Conservation (phyloP, 2,888 invertebrate genomes). For the Fissipunctia ypsillon region DNA sequence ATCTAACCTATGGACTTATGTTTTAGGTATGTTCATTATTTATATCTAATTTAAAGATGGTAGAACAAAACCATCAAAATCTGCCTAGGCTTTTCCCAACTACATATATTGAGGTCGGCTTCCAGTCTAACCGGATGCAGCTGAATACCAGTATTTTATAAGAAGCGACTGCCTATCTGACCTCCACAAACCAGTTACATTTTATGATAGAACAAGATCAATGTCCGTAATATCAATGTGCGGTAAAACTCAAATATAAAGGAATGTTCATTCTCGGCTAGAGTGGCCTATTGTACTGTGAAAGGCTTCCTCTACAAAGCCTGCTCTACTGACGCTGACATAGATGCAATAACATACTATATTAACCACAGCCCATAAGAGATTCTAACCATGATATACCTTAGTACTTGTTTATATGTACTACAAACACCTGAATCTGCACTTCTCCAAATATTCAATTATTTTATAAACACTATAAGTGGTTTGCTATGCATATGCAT, state of each 20-base stretch:
- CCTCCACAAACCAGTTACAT: too few species aligned
- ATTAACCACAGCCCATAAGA: conserved; percentile 31
- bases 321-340: conserved; percentile 42
- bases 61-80: conserved; percentile 13
- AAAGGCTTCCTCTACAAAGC: conserved; percentile 63
- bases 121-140: too few species aligned
- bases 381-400: not conserved
- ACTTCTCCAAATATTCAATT: not conserved
- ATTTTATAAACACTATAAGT: not conserved
- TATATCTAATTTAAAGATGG: not conserved
- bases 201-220: conserved; percentile 7
- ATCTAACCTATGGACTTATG: not conserved
- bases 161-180: too few species aligned
- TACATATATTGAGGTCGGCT: too few species aligned
- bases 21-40: not conserved
- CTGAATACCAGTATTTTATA: too few species aligned
- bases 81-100: too few species aligned
- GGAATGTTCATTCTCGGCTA: conserved; percentile 68
- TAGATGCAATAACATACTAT: conserved; percentile 37
- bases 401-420: not conserved
- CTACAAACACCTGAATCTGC: not conserved
- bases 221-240: conserved; percentile 21
- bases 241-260: conserved; percentile 51
- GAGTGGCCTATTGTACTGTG: conserved; percentile 81
- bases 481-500: too few species aligned